Base-by-base conservation (phyloP, 1,140 invertebrate species). In the Ceratina calcarata region DNA sequence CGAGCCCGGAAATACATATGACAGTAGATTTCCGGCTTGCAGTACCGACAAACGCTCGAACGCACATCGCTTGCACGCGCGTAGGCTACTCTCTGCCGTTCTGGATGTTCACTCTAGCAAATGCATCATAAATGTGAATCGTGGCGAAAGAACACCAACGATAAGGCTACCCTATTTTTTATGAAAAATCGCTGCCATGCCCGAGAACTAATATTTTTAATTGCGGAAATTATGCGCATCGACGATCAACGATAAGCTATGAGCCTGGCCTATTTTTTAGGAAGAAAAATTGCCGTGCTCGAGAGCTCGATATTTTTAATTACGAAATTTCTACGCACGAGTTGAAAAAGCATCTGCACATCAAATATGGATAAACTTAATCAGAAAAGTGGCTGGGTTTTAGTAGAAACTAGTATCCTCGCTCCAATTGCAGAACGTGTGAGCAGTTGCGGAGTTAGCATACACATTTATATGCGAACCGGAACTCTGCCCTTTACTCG, bases 391-490 rank as follows among this genome's bases (percentile, higher is more conserved):
- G 32, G 6, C 20, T 0, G 3, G 68, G 64, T 45, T 45, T 65
- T 57, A 72, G 18, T 2, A 45, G 62, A 8, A 22, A 20, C 32
- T 45, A 45, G 37, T 0, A 18, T 16, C 22, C 22, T 16, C 68
- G 4, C 12, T 32, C 15, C 51, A 53, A 78, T 6, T 45, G 27
- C n/a, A 3, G 32, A 20, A 22, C 24, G 22, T 32, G 32, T 45
- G 16, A 15, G 27, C 22, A 49, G 7, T 64, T 16, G 3, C 3
- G 16, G 12, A 45, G 37, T 45, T 45, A 45, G 27, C 49, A 72
- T 72, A 24, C 76, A 72, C 72, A 78, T 78, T 78, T 69, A 78
- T 78, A 51, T 7, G 61, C n/a, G 20, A 1, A 20, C 60, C 7
- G 27, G 53, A 18, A 6, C n/a, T 55, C 53, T 16, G 13, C 13